Conservation (phyloP, 2,113 vertebrate genomes). For the rabbit (Oryctolagus cuniculus) region mOryCun1.1 NC_091444.1:7418501-7419000, state of each 20-base stretch:
- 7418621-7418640: not conserved
- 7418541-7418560: not conserved
- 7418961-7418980: not conserved
- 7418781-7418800: not conserved
- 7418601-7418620: not conserved
- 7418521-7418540: slow-evolving; percentile 13
- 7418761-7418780: slow-evolving; percentile 2
- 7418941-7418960: not conserved
- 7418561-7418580: slow-evolving; percentile 15
- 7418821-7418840: not conserved
- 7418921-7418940: slow-evolving; percentile 10
- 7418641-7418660: not conserved
- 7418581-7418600: not conserved
- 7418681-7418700: not conserved
- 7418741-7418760: not conserved
- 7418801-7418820: not conserved
- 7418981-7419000: not conserved
- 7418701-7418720: not conserved
- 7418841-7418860: not conserved
- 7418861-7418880: not conserved
- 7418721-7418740: not conserved
- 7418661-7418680: not conserved
- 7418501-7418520: not conserved
- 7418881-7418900: not conserved
- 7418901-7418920: not conserved